Percentiles rank a stretch among this genome's conserved stretches.
Evolutionary conservation across 2,113 vertebrate species (phyloP).

Genomic region (Tragelaphus imberbis): DNA sequence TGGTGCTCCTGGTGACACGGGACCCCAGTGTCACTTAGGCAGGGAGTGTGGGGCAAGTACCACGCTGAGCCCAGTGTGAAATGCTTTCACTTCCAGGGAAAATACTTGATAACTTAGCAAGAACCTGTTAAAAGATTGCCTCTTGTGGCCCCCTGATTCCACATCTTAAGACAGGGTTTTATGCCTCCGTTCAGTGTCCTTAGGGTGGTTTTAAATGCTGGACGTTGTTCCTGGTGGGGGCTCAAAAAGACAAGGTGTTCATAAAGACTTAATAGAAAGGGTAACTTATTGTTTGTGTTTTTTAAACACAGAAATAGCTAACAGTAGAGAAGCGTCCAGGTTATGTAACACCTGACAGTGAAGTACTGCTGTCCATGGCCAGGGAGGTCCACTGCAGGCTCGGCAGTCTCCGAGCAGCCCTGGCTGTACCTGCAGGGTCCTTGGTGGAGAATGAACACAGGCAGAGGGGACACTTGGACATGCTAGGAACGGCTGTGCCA

Average conservation of each 20-base stretch:
- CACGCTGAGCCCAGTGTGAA: not conserved
- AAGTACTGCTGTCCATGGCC: not conserved
- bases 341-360: not conserved
- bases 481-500: not conserved
- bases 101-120: not conserved
- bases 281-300: not conserved
- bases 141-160: not conserved
- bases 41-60: not conserved
- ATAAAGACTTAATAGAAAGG: not conserved
- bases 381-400: not conserved
- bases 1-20: not conserved
- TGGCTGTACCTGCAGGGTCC: not conserved
- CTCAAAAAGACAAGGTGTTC: too few species aligned
- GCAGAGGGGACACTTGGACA: not conserved
- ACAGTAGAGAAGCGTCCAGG: not conserved
- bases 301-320: not conserved
- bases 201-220: too few species aligned
- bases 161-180: not conserved
- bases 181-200: too few species aligned
- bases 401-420: not conserved
- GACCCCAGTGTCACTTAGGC: not conserved
- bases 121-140: accelerated
- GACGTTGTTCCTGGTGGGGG: too few species aligned
- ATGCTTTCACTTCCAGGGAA: too few species aligned
- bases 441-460: not conserved